Evolutionary conservation across 2,113 vertebrate genomes (phyloP).

Genomic region (Poeciliopsis turrubarensis): DNA sequence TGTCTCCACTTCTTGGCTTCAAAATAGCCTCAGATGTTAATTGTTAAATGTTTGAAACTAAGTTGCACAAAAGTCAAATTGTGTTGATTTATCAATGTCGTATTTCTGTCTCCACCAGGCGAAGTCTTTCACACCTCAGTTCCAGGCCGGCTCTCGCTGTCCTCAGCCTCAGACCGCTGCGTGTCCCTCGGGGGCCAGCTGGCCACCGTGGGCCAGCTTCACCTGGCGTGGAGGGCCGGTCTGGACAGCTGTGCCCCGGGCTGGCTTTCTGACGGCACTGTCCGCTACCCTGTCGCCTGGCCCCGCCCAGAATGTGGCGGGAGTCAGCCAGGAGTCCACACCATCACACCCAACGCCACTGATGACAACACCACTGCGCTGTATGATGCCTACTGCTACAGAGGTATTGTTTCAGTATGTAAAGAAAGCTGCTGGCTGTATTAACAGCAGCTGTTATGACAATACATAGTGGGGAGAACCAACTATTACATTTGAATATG

Average conservation of each 20-base stretch:
- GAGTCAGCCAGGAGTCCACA: slow-evolving; percentile 81
- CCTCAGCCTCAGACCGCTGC: slow-evolving; percentile 84
- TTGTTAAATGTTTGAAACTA: background rate
- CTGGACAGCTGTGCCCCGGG: slow-evolving; percentile 92
- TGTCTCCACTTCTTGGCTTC: background rate
- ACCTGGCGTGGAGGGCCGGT: slow-evolving; percentile 89
- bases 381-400: slow-evolving; percentile 91
- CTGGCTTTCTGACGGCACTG: slow-evolving; percentile 92
- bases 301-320: slow-evolving; percentile 86
- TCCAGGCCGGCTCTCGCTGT: slow-evolving; percentile 81
- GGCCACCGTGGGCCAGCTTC: slow-evolving; percentile 91
- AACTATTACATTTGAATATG: background rate
- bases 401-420: slow-evolving; percentile 74
- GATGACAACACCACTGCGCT: slow-evolving; percentile 72
- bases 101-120: slow-evolving; percentile 73
- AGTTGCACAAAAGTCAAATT: background rate
- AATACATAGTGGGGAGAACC: no score
- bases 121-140: slow-evolving; percentile 86
- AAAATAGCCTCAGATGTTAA: background rate
- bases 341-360: slow-evolving; percentile 81
- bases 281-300: slow-evolving; percentile 86
- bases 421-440: background rate
- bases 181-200: slow-evolving; percentile 80
- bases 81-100: background rate
- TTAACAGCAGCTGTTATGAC: background rate